Percentiles rank a stretch among this genome's conserved stretches.
Conservation (phyloP, 2,888 invertebrate species). For the Branchipolynoe longqiensis region DNA sequence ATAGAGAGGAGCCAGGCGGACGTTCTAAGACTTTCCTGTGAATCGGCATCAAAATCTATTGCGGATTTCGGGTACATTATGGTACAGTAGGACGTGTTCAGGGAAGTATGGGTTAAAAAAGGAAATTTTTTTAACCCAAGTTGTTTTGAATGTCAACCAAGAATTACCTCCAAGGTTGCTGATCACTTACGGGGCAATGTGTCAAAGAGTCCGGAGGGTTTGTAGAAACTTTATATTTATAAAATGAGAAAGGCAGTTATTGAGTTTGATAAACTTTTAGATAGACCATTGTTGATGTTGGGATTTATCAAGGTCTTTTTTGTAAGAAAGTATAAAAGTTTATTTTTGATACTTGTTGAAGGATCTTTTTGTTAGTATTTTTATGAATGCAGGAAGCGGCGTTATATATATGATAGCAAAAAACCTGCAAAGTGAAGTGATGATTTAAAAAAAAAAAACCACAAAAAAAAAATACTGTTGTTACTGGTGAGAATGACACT, state of each 20-base stretch:
- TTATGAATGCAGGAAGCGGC: slow-evolving; percentile 70
- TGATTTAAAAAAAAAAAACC: slow-evolving; percentile 54
- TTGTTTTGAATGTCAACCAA: slow-evolving; percentile 59
- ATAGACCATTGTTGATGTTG: slow-evolving; percentile 76
- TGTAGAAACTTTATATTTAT: slow-evolving; percentile 62
- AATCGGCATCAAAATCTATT: slow-evolving; percentile 60
- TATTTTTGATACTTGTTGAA: slow-evolving; percentile 87
- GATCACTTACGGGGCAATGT: slow-evolving; percentile 32
- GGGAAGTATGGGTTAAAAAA: slow-evolving; percentile 51
- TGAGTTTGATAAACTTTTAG: slow-evolving; percentile 71
- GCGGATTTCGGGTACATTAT: slow-evolving; percentile 52
- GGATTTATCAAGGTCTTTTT: slow-evolving; percentile 79
- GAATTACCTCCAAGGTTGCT: slow-evolving; percentile 53
- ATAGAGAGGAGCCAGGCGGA: slow-evolving; percentile 47
- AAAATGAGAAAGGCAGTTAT: slow-evolving; percentile 62
- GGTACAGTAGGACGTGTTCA: slow-evolving; percentile 39
- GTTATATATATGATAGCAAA: slow-evolving; percentile 59
- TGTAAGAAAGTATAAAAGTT: slow-evolving; percentile 82
- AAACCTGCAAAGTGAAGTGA: slow-evolving; percentile 52
- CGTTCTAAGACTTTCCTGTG: slow-evolving; percentile 53
- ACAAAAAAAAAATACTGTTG: slow-evolving; percentile 44
- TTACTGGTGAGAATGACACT: slow-evolving; percentile 54
- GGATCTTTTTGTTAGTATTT: slow-evolving; percentile 79
- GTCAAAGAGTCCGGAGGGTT: slow-evolving; percentile 59
- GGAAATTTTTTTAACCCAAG: slow-evolving; percentile 43